phyloP scores from a whole-genome alignment of 2,888 invertebrate species.

The Anorthoa munda region DNA sequence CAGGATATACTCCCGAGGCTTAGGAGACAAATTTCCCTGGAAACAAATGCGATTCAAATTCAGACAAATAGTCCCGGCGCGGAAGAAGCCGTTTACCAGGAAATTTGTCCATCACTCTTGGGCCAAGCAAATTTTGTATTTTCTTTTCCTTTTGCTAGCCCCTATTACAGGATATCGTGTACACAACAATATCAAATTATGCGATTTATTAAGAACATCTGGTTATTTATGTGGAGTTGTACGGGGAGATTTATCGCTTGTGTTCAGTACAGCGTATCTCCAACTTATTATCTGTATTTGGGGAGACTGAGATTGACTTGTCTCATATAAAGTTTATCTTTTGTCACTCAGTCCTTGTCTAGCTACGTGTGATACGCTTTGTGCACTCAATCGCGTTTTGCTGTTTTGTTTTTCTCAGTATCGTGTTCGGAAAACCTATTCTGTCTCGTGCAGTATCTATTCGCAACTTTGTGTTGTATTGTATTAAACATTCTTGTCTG shows the following conservation, averaged over 20 bases:
- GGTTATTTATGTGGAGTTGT: constrained; percentile 51
- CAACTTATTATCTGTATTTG: constrained; percentile 48
- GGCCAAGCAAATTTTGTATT: constrained; percentile 85
- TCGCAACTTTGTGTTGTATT: constrained; percentile 42
- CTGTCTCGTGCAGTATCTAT: constrained; percentile 36
- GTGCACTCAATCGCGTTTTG: constrained; percentile 51
- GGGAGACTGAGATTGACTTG: constrained; percentile 39
- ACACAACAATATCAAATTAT: constrained; percentile 61
- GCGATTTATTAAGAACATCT: constrained; percentile 62
- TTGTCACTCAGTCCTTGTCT: constrained; percentile 44
- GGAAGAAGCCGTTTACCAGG: constrained; percentile 89
- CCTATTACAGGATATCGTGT: constrained; percentile 69
- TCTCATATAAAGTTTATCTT: constrained; percentile 48
- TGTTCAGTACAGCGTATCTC: constrained; percentile 33
- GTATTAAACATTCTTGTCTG: constrained; percentile 41
- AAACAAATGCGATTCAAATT: constrained; percentile 91
- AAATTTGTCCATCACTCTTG: constrained; percentile 90
- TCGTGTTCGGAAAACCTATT: constrained; percentile 35
- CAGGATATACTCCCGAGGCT: constrained; percentile 84
- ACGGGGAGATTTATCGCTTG: constrained; percentile 31
- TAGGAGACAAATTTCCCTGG: constrained; percentile 89
- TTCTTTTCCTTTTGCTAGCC: constrained; percentile 79
- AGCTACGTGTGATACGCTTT: constrained; percentile 40
- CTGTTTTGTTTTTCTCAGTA: constrained; percentile 50
- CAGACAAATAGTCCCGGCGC: constrained; percentile 90